These are phyloP conservation scores for Phorcus lineatus DNA, from an alignment of 2,888 invertebrate genomes.

Conservation along the genomic window DNA sequence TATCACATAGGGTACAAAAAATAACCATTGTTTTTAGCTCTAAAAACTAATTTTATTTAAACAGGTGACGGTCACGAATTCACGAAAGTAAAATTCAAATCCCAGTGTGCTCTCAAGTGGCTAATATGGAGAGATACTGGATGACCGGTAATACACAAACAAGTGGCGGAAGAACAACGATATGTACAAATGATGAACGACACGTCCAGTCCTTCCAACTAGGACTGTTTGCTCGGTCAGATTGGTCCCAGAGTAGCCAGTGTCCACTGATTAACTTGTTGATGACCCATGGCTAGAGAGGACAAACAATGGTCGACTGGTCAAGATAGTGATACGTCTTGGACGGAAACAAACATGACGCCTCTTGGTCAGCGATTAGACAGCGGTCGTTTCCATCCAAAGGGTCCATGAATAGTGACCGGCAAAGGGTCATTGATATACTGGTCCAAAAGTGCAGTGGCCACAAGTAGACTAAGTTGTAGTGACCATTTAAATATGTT, in stretches of 20 bases:
- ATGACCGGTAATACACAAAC: neutral
- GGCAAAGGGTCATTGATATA: too few species aligned
- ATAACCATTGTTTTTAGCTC: too few species aligned
- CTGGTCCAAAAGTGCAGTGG: too few species aligned
- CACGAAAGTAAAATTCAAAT: too few species aligned
- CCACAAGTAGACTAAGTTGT: too few species aligned
- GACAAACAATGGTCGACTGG: conserved; percentile 17
- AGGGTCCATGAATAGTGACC: neutral
- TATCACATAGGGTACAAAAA: too few species aligned
- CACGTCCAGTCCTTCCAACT: neutral
- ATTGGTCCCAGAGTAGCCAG: conserved; percentile 20
- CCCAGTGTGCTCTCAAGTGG: too few species aligned
- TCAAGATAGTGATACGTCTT: conserved; percentile 15
- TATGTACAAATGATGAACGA: conserved; percentile 4
- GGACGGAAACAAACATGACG: conserved; percentile 11
- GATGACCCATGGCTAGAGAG: conserved; percentile 15
- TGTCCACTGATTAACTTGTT: conserved; percentile 24
- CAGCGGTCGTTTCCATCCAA: neutral
- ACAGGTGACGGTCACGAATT: too few species aligned
- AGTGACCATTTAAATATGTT: too few species aligned
- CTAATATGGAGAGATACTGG: neutral
- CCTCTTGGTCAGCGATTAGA: conserved; percentile 12
- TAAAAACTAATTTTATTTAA: too few species aligned
- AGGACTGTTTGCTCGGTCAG: neutral
- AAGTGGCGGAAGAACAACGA: neutral